These are phyloP conservation scores for Melanotaenia boesemani DNA, from an alignment of 2,797 vertebrate genomes.

Conservation along the genomic window DNA sequence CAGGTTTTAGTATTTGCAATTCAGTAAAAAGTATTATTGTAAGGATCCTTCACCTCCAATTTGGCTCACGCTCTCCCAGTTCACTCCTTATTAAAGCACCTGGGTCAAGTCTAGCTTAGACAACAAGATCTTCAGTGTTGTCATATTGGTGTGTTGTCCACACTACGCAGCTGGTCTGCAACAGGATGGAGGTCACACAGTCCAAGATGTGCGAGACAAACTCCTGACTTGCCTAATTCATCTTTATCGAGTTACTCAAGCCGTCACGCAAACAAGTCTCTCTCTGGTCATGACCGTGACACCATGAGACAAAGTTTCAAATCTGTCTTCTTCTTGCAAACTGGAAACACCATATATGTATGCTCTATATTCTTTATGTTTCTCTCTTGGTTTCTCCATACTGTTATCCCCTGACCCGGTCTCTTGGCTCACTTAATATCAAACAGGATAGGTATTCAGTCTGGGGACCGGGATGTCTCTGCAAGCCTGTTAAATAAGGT, in stretches of 20 bases:
- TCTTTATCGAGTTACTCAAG: neutral
- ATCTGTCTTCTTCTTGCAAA: neutral
- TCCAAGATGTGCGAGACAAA: neutral
- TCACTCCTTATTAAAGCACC: neutral
- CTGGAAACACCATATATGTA: neutral
- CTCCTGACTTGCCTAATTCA: neutral
- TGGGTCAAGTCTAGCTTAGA: neutral
- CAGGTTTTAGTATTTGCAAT: neutral
- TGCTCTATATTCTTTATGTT: too few species aligned
- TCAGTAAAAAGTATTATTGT: constrained; percentile 1
- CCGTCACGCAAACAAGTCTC: neutral
- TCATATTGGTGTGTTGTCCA: neutral
- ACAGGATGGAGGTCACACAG: neutral
- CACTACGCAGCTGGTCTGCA: neutral
- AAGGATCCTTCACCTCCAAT: neutral
- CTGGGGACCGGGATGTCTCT: neutral
- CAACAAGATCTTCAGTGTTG: neutral
- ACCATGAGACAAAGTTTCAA: neutral
- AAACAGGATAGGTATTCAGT: neutral
- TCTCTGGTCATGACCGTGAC: neutral
- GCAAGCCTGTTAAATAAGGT: neutral
- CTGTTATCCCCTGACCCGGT: neutral
- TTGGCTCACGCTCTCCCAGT: neutral
- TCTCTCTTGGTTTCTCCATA: too few species aligned
- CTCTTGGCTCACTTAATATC: neutral